Evolutionary conservation across 2,113 vertebrate species (phyloP).

Genomic region (Anhinga anhinga): DNA sequence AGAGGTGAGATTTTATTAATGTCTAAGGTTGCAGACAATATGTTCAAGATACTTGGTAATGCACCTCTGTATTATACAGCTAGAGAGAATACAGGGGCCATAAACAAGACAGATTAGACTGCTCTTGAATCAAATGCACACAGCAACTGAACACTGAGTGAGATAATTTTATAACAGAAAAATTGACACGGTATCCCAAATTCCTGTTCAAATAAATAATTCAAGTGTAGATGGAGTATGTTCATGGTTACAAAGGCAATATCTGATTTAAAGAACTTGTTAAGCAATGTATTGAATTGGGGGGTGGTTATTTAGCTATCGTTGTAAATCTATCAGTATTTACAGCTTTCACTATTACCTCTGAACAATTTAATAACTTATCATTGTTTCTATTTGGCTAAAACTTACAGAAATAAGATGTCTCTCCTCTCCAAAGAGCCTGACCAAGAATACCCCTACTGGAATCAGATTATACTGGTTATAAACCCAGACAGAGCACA

Average conservation of each 20-base stretch:
- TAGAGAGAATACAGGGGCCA: neutral
- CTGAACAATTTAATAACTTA: neutral
- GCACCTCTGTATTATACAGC: neutral
- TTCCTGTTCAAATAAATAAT: neutral
- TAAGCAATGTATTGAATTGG: neutral
- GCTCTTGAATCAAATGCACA: neutral
- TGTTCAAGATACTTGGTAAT: neutral
- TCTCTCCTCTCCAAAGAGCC: neutral
- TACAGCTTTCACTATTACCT: neutral
- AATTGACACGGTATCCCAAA: neutral
- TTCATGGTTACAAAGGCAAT: neutral
- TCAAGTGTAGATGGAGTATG: neutral
- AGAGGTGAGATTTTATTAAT: neutral
- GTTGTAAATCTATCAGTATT: neutral
- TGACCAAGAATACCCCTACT: neutral
- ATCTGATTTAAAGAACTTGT: neutral
- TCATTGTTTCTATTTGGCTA: neutral
- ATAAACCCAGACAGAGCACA: neutral
- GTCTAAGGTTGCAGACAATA: neutral
- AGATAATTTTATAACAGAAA: neutral
- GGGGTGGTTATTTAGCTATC: neutral
- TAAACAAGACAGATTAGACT: neutral
- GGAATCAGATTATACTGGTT: neutral
- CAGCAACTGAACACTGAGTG: neutral
- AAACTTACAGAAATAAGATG: neutral